Percentiles rank a stretch among this genome's conserved stretches.
Evolutionary conservation across 2,797 vertebrate genomes (phyloP).

Genomic region (Propithecus perrieri): DNA sequence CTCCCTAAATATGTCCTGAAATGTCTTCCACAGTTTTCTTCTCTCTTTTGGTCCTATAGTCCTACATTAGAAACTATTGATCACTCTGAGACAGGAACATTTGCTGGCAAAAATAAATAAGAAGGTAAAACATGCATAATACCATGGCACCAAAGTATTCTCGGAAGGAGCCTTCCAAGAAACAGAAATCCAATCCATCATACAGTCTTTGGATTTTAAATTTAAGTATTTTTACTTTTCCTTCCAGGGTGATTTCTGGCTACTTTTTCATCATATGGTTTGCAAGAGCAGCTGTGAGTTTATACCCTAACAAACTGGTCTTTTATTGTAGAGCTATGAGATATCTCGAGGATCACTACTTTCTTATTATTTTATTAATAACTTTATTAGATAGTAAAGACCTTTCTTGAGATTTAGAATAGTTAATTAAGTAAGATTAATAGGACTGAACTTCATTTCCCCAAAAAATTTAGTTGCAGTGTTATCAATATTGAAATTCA

Average conservation of each 20-base stretch:
- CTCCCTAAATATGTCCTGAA: constrained; percentile 59
- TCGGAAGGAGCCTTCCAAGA: constrained; percentile 30
- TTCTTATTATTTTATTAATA: constrained; percentile 83
- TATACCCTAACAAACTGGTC: constrained; percentile 78
- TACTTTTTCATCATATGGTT: constrained; percentile 75
- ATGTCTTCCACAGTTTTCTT: constrained; percentile 41
- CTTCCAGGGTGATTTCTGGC: constrained; percentile 55
- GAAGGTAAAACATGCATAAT: constrained; percentile 39
- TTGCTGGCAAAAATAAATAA: constrained; percentile 59
- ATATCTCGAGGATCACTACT: constrained; percentile 78
- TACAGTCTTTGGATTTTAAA: constrained; percentile 52
- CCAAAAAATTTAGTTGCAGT: constrained; percentile 67
- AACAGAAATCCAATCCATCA: constrained; percentile 28
- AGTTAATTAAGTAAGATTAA: constrained; percentile 84
- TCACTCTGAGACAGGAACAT: constrained; percentile 46
- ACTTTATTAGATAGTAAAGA: constrained; percentile 80
- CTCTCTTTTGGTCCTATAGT: constrained; percentile 13
- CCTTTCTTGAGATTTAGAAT: constrained; percentile 79
- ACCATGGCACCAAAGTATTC: constrained; percentile 6
- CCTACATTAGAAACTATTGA: constrained; percentile 42
- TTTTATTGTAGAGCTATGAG: constrained; percentile 79
- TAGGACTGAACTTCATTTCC: constrained; percentile 69
- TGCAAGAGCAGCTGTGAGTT: constrained; percentile 74
- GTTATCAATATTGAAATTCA: constrained; percentile 78
- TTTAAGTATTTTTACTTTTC: constrained; percentile 43